Evolutionary conservation across 2,888 invertebrate genomes (phyloP).

Genomic region (Torymus tubicola): DNA sequence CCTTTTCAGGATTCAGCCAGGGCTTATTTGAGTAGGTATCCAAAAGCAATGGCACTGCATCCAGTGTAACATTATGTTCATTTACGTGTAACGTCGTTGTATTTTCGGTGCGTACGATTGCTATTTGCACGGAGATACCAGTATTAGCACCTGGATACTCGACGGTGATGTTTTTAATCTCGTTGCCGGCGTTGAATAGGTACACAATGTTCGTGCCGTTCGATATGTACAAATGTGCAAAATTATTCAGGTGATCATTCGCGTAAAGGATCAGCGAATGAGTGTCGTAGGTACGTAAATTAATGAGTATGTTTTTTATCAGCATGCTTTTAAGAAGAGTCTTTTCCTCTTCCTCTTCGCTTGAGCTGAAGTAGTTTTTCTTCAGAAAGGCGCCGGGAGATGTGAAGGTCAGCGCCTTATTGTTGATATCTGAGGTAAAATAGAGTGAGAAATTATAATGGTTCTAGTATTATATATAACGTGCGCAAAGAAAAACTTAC

Average conservation of each 20-base stretch:
- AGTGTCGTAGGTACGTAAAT: constrained; percentile 90
- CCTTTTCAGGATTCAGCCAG: constrained; percentile 90
- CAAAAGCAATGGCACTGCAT: constrained; percentile 83
- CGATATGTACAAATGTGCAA: constrained; percentile 91
- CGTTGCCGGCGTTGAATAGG: constrained; percentile 88
- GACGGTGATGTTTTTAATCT: constrained; percentile 88
- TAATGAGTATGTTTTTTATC: constrained; percentile 89
- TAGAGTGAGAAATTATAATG: constrained; percentile 2
- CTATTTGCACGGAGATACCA: constrained; percentile 91
- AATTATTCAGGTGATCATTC: constrained; percentile 95
- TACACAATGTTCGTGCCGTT: constrained; percentile 89
- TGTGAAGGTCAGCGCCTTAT: constrained; percentile 91
- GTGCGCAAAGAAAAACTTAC: no score
- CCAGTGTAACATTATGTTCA: constrained; percentile 84
- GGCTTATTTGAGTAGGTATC: constrained; percentile 90
- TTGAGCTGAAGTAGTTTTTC: constrained; percentile 84
- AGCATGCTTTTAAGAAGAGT: constrained; percentile 84
- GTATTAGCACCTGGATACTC: constrained; percentile 86
- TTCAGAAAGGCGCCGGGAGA: constrained; percentile 88
- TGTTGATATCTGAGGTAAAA: constrained; percentile 87
- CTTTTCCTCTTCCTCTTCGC: constrained; percentile 81
- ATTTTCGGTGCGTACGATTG: constrained; percentile 86
- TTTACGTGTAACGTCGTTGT: constrained; percentile 90
- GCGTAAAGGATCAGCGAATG: constrained; percentile 91
- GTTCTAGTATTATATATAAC: background rate